phyloP scores from a whole-genome alignment of 2,888 invertebrate genomes.

The Zootermopsis nevadensis region DNA sequence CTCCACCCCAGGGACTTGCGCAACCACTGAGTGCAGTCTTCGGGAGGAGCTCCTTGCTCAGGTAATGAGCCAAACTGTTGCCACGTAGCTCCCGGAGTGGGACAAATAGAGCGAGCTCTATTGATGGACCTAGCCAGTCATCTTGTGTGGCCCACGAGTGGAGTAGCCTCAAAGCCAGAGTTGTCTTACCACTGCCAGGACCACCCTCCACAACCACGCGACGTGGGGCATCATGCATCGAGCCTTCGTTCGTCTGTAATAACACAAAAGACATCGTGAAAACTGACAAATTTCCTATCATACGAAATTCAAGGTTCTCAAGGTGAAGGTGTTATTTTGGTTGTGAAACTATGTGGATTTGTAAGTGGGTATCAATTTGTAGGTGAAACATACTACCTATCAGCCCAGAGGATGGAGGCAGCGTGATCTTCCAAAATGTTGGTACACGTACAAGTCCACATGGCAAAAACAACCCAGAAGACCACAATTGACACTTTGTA shows the following conservation, averaged over 20 bases:
- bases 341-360: too few relatives aligned
- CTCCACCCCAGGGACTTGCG: conserved; percentile 34
- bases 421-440: too few relatives aligned
- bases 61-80: conserved; percentile 59
- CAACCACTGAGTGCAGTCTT: conserved; percentile 57
- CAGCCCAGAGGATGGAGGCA: too few relatives aligned
- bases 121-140: conserved; percentile 60
- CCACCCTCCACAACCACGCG: conserved; percentile 68
- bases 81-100: conserved; percentile 67
- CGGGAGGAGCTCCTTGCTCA: conserved; percentile 63
- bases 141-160: conserved; percentile 68
- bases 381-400: too few relatives aligned
- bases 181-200: conserved; percentile 67
- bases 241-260: conserved; percentile 64
- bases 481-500: too few relatives aligned
- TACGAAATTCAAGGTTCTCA: too few relatives aligned
- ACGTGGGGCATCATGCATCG: conserved; percentile 65
- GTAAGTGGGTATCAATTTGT: too few relatives aligned
- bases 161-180: conserved; percentile 66
- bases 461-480: too few relatives aligned
- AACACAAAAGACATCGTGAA: too few relatives aligned
- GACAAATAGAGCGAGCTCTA: conserved; percentile 66
- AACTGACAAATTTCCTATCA: too few relatives aligned
- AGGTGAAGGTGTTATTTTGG: too few relatives aligned
- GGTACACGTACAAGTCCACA: too few relatives aligned